phyloP scores from a whole-genome alignment of 2,113 vertebrate genomes.

The Cairina moschata region DNA sequence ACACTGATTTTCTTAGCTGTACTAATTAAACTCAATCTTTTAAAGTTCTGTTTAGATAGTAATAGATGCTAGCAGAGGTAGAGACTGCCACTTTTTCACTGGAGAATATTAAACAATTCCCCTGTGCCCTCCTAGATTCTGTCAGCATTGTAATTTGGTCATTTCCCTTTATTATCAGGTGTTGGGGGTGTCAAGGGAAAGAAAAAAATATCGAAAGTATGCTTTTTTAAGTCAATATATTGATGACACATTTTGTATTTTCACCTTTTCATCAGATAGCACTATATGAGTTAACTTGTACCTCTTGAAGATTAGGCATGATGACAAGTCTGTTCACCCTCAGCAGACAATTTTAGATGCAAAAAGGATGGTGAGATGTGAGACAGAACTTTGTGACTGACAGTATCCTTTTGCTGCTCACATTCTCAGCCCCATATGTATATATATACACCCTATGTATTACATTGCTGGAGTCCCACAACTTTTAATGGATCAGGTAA shows the following conservation, averaged over 20 bases:
- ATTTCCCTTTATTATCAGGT: not conserved
- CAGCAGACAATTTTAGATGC: not conserved
- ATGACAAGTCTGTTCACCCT: not conserved
- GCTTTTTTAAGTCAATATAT: not conserved
- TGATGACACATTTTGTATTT: not conserved
- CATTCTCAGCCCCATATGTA: not conserved
- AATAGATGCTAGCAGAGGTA: not conserved
- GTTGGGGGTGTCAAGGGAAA: not conserved
- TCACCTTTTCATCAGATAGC: not conserved
- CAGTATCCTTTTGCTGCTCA: not conserved
- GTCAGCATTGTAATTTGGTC: not conserved
- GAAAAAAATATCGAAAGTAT: not conserved
- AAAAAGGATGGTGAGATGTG: not conserved
- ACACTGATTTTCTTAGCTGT: not conserved
- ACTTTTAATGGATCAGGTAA: not conserved
- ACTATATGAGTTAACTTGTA: not conserved
- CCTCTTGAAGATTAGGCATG: not conserved
- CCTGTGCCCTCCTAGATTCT: not conserved
- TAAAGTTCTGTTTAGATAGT: not conserved
- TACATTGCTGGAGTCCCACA: not conserved
- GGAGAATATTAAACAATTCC: not conserved
- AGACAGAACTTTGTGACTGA: not conserved
- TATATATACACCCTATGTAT: not conserved
- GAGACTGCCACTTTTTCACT: not conserved
- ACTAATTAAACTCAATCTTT: not conserved